A percentile compares a stretch with the other conserved stretches of the same genome.
Conservation (phyloP, 2,888 invertebrate genomes). For the Chloroclystis v-ata region DNA sequence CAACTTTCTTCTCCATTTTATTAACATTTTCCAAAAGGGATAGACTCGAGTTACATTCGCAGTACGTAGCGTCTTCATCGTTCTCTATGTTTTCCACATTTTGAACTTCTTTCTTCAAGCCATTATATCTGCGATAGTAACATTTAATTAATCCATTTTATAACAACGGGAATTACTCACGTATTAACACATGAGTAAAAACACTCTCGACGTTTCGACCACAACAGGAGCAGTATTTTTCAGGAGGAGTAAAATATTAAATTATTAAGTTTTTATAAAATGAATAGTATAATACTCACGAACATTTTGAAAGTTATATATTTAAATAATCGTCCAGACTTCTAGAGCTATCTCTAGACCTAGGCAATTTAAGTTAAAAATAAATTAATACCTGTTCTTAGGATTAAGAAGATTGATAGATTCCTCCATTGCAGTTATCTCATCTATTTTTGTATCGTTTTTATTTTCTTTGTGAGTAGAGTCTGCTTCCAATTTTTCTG, state of each 20-base stretch:
- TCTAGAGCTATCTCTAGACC: too few species aligned
- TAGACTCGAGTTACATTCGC: slow-evolving; percentile 45
- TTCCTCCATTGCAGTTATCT: slow-evolving; percentile 33
- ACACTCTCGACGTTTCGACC: too few species aligned
- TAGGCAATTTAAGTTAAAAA: too few species aligned
- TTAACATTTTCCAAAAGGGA: slow-evolving; percentile 45
- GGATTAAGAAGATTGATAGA: slow-evolving; percentile 51
- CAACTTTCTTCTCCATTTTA: slow-evolving; percentile 26
- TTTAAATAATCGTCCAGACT: too few species aligned
- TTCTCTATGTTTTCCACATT: slow-evolving; percentile 16
- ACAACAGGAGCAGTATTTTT: too few species aligned
- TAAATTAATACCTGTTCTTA: slow-evolving; percentile 39
- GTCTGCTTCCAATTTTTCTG: slow-evolving; percentile 33
- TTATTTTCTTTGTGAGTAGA: slow-evolving; percentile 17
- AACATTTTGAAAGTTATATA: too few species aligned
- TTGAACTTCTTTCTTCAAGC: slow-evolving; percentile 15
- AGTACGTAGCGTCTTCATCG: slow-evolving; percentile 40
- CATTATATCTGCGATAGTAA: slow-evolving; percentile 9
- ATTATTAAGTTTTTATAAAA: too few species aligned
- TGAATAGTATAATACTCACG: too few species aligned
- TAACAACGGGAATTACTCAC: too few species aligned
- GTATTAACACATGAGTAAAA: too few species aligned
- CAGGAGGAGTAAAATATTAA: too few species aligned
- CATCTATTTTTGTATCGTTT: slow-evolving; percentile 14
- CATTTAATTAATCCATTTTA: too few species aligned